Percentiles rank a stretch among this genome's conserved stretches.
These are phyloP conservation scores for Lophura nycthemera DNA, from an alignment of 2,113 vertebrate genomes.

Conservation along the genomic window DNA sequence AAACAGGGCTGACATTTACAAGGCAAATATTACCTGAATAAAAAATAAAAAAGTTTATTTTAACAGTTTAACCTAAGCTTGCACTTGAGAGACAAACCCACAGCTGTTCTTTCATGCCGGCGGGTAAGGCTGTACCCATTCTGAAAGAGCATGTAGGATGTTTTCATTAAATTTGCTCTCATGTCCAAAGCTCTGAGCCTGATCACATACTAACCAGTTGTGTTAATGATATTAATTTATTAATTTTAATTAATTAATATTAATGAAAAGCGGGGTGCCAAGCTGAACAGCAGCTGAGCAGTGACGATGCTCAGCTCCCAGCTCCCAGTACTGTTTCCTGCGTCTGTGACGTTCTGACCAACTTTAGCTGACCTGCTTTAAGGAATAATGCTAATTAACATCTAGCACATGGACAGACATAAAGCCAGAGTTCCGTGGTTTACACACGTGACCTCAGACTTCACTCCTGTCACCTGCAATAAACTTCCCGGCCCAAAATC, in stretches of 20 bases:
- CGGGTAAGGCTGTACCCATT: neutral
- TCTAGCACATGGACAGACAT: neutral
- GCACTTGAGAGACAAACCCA: neutral
- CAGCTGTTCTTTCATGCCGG: neutral
- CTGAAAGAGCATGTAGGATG: neutral
- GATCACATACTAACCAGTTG: neutral
- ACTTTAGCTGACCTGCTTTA: neutral
- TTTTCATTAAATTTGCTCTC: neutral
- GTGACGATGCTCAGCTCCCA: neutral
- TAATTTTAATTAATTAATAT: no score
- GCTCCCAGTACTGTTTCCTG: neutral
- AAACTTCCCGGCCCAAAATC: neutral
- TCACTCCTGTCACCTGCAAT: neutral
- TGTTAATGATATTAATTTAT: neutral
- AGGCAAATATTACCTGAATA: slow-evolving; percentile 23
- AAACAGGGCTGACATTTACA: slow-evolving; percentile 35
- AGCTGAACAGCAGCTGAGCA: neutral
- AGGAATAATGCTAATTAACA: fast-evolving
- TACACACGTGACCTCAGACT: neutral
- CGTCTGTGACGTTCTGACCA: neutral
- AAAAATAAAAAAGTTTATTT: neutral
- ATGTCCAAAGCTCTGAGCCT: neutral
- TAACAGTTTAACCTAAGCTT: slow-evolving; percentile 25
- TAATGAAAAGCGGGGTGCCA: neutral
- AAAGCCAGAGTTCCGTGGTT: neutral